Percentiles rank a stretch among this genome's conserved stretches.
Conservation (phyloP, 2,113 vertebrate genomes). For the Oncorhynchus gorbuscha region DNA sequence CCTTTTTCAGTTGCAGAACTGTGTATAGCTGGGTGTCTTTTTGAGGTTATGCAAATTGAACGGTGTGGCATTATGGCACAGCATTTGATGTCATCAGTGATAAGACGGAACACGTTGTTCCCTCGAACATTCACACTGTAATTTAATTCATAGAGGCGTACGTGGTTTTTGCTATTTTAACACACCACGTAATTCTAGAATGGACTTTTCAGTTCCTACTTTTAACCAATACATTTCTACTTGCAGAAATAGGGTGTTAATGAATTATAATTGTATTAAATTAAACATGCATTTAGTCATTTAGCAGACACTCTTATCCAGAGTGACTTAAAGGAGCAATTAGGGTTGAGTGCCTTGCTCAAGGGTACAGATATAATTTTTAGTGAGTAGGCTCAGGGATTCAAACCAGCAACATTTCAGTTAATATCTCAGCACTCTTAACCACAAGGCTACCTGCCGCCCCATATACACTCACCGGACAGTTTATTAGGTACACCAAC, state of each 20-base stretch:
- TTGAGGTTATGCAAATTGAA: constrained; percentile 56
- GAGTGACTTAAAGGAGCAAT: too few relatives aligned
- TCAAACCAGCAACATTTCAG: too few relatives aligned
- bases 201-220: constrained; percentile 29
- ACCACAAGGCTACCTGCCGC: too few relatives aligned
- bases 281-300: not conserved
- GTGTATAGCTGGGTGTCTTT: constrained; percentile 30
- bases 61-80: constrained; percentile 18
- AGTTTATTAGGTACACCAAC: too few relatives aligned
- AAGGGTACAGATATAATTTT: too few relatives aligned
- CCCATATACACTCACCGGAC: too few relatives aligned
- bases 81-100: constrained; percentile 54
- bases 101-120: constrained; percentile 27
- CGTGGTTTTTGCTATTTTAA: not conserved
- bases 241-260: constrained; percentile 48
- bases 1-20: constrained; percentile 8
- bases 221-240: constrained; percentile 41
- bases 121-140: not conserved
- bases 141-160: not conserved
- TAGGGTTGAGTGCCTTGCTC: too few relatives aligned
- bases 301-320: too few relatives aligned
- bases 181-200: constrained; percentile 13
- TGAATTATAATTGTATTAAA: too few relatives aligned
- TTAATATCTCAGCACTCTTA: too few relatives aligned
- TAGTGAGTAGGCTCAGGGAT: too few relatives aligned